Evolutionary conservation across 1,140 invertebrate genomes (phyloP), one percentile per base, ranked within the genome.

Genomic region (Brachystomella parvula): DNA sequence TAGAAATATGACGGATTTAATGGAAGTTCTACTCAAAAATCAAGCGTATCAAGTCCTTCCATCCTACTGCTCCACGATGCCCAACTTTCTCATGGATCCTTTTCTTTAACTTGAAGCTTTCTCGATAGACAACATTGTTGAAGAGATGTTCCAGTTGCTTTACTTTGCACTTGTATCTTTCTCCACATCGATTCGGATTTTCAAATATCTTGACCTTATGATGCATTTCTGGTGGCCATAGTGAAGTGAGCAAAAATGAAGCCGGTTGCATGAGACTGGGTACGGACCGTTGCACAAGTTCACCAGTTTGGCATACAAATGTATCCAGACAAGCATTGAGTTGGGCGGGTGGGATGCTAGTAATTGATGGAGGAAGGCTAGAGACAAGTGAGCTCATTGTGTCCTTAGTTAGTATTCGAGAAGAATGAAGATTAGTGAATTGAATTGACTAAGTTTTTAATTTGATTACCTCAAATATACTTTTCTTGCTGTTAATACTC

Each of bases 141-240:
- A 73, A 73, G 0, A 73, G 56, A 39, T 68, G 62, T 29, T 73
- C 71, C 58, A 73, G 59, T 57, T 71, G 66, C 47, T 73, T 73
- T 1, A 70, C 65, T 28, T 53, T 30, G 47, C 71, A 73, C 59
- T 73, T 73, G 31, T 60, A 70, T 6, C 66, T 61, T 0, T 26
- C 35, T 2, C 24, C 28, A 33, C 69, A 70, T 19, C 58, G 12
- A 62, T 28, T 26, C 28, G 60, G 6, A 6, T 62, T 62, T 26
- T 62, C 31, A 39, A 62, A 62, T 6, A 62, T 71, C 19, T 69
- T 65, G 3, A 73, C 67, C 33, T 73, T 73, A 1, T 28, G 28
- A 29, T 71, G 69, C 3, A 73, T 33, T 53, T 67, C 66, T 17
- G 49, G 32, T 30, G 72, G 72, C 72, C 72, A 73, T 15, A 73